Evolutionary conservation across 2,797 vertebrate species (phyloP).

Genomic region (Tokudaia tokunoshimensis): DNA sequence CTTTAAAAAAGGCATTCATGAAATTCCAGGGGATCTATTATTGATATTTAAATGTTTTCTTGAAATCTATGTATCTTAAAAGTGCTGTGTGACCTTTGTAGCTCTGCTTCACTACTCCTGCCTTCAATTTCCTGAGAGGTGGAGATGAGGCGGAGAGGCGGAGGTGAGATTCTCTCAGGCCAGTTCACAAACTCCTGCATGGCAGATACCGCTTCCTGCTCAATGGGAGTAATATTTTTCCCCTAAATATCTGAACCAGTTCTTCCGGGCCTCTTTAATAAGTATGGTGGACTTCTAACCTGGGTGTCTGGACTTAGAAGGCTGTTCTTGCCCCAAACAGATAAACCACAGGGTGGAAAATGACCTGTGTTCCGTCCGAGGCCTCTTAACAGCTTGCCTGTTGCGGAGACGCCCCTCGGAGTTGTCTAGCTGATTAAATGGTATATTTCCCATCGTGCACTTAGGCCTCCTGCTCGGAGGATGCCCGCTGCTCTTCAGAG

Average conservation of each 20-base stretch:
- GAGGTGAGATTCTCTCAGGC: background rate
- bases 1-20: background rate
- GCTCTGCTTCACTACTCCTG: background rate
- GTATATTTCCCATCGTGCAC: background rate
- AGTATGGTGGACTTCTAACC: background rate
- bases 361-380: background rate
- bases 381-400: conserved; percentile 2
- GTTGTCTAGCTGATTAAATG: conserved; percentile 60
- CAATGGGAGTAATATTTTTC: background rate
- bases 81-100: background rate
- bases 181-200: background rate
- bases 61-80: background rate
- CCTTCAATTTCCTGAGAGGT: background rate
- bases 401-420: background rate
- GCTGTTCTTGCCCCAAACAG: background rate
- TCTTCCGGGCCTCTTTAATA: background rate
- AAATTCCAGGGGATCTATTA: background rate
- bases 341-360: conserved; percentile 38
- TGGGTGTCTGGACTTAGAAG: background rate
- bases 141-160: background rate
- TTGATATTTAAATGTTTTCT: background rate
- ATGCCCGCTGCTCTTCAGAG: background rate
- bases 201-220: background rate
- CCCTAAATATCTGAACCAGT: background rate
- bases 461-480: background rate